phyloP scores from a whole-genome alignment of 2,797 vertebrate species.

The Furcifer pardalis region DNA sequence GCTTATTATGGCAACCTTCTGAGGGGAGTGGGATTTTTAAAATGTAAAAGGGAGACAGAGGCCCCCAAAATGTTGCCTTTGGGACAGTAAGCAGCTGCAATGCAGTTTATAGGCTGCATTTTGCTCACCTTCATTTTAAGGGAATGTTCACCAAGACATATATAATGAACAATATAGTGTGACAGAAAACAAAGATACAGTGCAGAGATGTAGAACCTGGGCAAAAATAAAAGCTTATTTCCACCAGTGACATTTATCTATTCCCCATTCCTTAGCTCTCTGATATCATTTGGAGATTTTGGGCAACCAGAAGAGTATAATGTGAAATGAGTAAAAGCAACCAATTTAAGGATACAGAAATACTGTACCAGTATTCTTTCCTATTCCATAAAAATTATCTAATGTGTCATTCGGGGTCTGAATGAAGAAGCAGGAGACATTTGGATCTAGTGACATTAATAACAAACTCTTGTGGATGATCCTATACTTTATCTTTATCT shows the following conservation, averaged over 20 bases:
- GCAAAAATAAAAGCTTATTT: conserved; percentile 61
- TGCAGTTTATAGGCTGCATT: no score
- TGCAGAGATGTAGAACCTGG: conserved; percentile 36
- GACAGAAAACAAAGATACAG: conserved; percentile 53
- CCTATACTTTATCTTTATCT: no score
- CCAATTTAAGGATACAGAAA: conserved; percentile 43
- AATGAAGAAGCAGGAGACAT: background rate
- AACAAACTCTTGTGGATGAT: background rate
- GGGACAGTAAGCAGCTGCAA: no score
- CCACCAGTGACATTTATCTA: no score
- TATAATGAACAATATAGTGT: conserved; percentile 58
- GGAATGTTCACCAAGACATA: conserved; percentile 40
- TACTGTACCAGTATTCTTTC: conserved; percentile 35
- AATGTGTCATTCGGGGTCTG: background rate
- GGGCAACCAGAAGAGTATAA: conserved; percentile 44
- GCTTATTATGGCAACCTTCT: no score
- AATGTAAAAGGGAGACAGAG: no score
- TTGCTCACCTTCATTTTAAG: no score
- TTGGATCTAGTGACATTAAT: background rate
- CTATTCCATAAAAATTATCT: no score
- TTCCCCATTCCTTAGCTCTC: conserved; percentile 55
- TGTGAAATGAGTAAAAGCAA: conserved; percentile 60
- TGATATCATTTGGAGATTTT: conserved; percentile 64
- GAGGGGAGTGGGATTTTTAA: no score
- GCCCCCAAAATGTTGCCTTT: no score